These are phyloP conservation scores for Pseudachorutes palmiensis DNA, from an alignment of 1,140 invertebrate species.

Conservation along the genomic window DNA sequence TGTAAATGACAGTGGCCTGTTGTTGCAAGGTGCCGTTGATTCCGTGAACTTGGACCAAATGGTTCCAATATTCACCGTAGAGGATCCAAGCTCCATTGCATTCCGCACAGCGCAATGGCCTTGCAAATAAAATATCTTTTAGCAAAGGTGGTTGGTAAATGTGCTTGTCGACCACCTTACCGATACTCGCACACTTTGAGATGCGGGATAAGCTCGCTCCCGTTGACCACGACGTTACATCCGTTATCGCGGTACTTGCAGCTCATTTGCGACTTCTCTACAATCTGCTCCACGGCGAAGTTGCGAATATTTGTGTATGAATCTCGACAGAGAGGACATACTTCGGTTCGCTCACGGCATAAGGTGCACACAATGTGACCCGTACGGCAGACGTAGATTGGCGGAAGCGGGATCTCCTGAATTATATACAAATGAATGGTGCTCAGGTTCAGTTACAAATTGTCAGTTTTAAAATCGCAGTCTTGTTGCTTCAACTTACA, in stretches of 20 bases:
- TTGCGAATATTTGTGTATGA: conserved; percentile 24
- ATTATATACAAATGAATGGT: neutral
- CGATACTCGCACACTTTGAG: conserved; percentile 25
- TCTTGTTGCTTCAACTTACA: no score
- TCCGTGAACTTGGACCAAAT: conserved; percentile 19
- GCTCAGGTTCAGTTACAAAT: neutral
- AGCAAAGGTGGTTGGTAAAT: neutral
- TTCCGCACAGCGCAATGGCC: conserved; percentile 20
- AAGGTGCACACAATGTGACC: conserved; percentile 34
- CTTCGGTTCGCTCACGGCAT: conserved; percentile 20
- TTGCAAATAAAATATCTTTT: neutral
- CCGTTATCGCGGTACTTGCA: conserved; percentile 26
- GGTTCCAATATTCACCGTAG: conserved; percentile 18
- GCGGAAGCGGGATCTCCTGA: conserved; percentile 27
- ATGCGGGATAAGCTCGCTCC: conserved; percentile 19
- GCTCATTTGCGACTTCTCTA: conserved; percentile 26
- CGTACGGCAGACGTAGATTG: conserved; percentile 27
- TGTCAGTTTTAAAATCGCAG: no score
- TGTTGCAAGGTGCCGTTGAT: conserved; percentile 17
- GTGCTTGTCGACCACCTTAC: neutral
- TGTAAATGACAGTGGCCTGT: conserved; percentile 23
- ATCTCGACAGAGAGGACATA: conserved; percentile 27
- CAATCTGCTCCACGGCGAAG: conserved; percentile 31
- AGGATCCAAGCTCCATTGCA: conserved; percentile 25
- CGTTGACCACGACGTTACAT: conserved; percentile 18